Base-by-base conservation (phyloP, 2,888 invertebrate species). In the Yponomeuta plumbellus region DNA sequence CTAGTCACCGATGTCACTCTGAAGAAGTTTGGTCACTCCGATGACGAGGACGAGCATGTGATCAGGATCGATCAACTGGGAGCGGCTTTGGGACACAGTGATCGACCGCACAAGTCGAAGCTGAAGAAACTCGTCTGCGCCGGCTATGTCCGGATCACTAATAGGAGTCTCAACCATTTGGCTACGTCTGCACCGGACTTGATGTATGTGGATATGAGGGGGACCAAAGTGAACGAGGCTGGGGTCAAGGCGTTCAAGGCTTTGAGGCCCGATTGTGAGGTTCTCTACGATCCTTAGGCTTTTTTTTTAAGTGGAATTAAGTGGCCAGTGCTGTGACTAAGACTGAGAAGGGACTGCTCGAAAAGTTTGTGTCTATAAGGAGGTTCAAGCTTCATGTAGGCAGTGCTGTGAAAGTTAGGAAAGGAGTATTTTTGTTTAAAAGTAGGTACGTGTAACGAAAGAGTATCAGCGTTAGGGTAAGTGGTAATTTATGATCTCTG, bases 91-190 rank as follows among this genome's bases (percentile, higher is more conserved):
- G 72, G 70, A 0, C 75, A 17, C 34, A 11, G 65, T 0, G 70
- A 74, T 0, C 70, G 87, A 0, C 87, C 90, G 0, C 84, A 84
- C 4, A 78, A 92, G 67, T 92, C 93, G 1, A 87, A 81, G 21
- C 76, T 94, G 0, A 85, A 92, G 65, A 81, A 89, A 0, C 74
- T 94, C 0, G 88, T 90, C 3, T 84, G 92, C 6, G 92, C 93
- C 0, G 93, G 94, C 5, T 95, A 93, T 74, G 85, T 90, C 6
- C 85, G 87, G 67, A 92, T 95, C 0, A 94, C 95, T 0, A 92
- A 95, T 74, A 80, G 88, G 8, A 93, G 94, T 62, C 76, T 95
- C 21, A 78, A 82, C 17, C 94, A 95, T 76, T 78, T 95, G 65
- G 92, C 92, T 0, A 89, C 91, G 0, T 93, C 94, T 0, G 93